Base-by-base conservation (phyloP, 2,888 invertebrate genomes). In the Lasioglossum leucozonium region DNA sequence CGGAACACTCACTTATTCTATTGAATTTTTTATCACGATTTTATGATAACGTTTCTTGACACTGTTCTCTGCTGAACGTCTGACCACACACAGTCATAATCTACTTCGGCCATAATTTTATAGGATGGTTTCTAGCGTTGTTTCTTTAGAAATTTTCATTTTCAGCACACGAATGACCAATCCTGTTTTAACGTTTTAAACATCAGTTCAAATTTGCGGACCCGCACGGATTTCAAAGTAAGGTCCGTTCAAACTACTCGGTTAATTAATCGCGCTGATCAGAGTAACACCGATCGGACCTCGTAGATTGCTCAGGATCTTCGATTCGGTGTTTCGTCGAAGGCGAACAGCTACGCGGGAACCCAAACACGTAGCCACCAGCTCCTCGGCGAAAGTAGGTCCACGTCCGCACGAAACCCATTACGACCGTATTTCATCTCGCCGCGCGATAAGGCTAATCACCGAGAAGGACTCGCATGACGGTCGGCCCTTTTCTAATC, bases 371-470 rank as follows among this genome's bases (percentile, higher is more conserved):
- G 71, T 6, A 51, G 51, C n/a, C 51, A 51, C n/a, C 44, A 26
- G 26, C 8, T 44, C 42, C 42, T 16, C 71, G 71, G 42, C 18
- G 71, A 72, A 72, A 72, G 71, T 72, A 72, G 71, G 71, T 72
- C 30, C 71, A 44, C 71, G 3, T 26, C n/a, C 42, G 71, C 42
- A 72, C 71, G 71, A 44, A 44, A 44, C 26, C 71, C 71, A 44
- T 72, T 44, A 72, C 44, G 30, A 11, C 71, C 58, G 47, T 77
- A 80, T 71, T 84, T 79, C 77, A 51, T 69, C 44, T 69, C 55
- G 16, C 8, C 6, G 22, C 42, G 44, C 69, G 79, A 85, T 79
- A 47, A 84, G 65, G 71, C 22, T 65, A 34, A 74, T 42, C 77
- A 37, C 62, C n/a, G 42, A 78, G 75, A 58, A 73, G 72, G 13